Base-by-base conservation (phyloP, 2,113 vertebrate species). In the Stegostoma tigrinum region DNA sequence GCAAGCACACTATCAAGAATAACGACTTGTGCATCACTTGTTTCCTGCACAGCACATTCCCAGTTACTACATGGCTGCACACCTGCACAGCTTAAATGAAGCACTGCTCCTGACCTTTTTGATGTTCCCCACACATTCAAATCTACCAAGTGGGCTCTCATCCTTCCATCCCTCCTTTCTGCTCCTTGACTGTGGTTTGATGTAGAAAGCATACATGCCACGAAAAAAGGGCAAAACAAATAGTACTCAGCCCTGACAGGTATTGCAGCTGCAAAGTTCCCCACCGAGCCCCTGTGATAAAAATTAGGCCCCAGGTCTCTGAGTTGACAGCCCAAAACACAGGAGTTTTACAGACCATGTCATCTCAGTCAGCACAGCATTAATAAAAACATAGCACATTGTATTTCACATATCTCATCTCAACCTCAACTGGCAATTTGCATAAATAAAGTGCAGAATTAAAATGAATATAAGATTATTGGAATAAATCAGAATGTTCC, bases 401-500 rank as follows among this genome's bases (percentile, higher is more conserved):
- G 68, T 66, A 95, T 30, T 72, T 75, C 68, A 45, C n/a, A 34
- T 90, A 90, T 95, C 42, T 95, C 30, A 90, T 90, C 80, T 42
- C 93, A 67, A 94, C 93, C 67, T 94, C 91, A 67, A 23, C 17
- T 42, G 42, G 67, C 66, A 95, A 72, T 72, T 72, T 70, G 94
- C 66, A 72, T 95, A 34, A 48, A 72, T 95, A 52, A 95, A 72
- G 67, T 70, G 42, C 67, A 95, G 68, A 75, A 95, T 72, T 95
- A 72, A 95, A 72, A 95, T 95, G 94, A 52, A 95, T 95, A 34
- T 14, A 72, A 27, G 67, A 95, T 72, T 95, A 70, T 52, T 72
- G 24, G 68, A 95, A 95, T 95, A 95, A 95, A 75, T 72, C 68
- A 52, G 68, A 72, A 75, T 95, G 94, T 95, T 72, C 94, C 68